Evolutionary conservation across 2,888 invertebrate species (phyloP).

Genomic region (Venusia cambrica): DNA sequence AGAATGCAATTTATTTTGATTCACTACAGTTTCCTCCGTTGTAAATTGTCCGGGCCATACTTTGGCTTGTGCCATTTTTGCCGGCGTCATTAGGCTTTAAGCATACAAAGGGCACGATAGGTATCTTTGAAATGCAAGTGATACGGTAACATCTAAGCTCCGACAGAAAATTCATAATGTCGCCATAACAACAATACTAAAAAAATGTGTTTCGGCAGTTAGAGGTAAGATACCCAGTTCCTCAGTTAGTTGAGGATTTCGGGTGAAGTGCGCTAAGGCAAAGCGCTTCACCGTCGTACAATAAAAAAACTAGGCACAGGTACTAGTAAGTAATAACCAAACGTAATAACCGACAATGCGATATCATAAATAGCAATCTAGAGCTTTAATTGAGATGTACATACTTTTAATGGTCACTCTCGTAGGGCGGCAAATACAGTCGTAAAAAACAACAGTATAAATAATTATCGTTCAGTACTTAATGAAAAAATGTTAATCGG

Average conservation of each 20-base stretch:
- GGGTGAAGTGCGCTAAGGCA: too few relatives aligned
- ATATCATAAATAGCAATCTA: slow-evolving; percentile 28
- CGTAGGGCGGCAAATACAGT: slow-evolving; percentile 24
- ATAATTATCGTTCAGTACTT: slow-evolving; percentile 18
- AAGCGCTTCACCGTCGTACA: too few relatives aligned
- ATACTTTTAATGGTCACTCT: slow-evolving; percentile 18
- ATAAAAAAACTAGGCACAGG: slow-evolving; percentile 25
- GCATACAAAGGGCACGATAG: slow-evolving; percentile 51
- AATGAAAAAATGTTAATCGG: slow-evolving; percentile 23
- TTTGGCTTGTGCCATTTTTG: slow-evolving; percentile 38
- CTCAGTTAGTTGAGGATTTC: too few relatives aligned
- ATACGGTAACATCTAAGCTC: slow-evolving; percentile 57
- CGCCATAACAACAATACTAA: too few relatives aligned
- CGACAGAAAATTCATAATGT: slow-evolving; percentile 64
- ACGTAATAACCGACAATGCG: slow-evolving; percentile 23
- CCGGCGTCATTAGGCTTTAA: slow-evolving; percentile 45
- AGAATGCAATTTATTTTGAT: slow-evolving; percentile 41
- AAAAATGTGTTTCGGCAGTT: too few relatives aligned
- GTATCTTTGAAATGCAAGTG: slow-evolving; percentile 56
- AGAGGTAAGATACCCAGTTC: too few relatives aligned
- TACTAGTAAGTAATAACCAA: slow-evolving; percentile 19
- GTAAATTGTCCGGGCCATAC: slow-evolving; percentile 29
- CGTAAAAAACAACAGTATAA: slow-evolving; percentile 21
- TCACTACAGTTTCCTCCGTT: slow-evolving; percentile 43
- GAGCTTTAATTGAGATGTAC: slow-evolving; percentile 24